A percentile compares a stretch with the other conserved stretches of the same genome.
phyloP scores from a whole-genome alignment of 2,113 vertebrate genomes.

The Bufo bufo region DNA sequence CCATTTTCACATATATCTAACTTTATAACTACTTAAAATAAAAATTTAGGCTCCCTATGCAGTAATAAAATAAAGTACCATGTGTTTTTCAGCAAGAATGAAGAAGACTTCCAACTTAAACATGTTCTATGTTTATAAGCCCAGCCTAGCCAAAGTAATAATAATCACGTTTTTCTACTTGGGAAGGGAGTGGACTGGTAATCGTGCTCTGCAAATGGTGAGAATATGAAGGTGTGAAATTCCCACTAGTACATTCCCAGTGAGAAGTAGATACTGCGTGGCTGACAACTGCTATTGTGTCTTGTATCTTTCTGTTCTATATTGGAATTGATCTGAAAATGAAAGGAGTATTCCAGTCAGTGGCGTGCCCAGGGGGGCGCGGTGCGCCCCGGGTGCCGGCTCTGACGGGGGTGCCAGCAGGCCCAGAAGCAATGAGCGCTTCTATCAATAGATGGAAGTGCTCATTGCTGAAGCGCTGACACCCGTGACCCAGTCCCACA shows the following conservation, averaged over 20 bases:
- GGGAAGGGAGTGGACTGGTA: conserved; percentile 42
- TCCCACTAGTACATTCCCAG: background rate
- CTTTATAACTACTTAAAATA: conserved; percentile 65
- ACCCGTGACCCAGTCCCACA: too few relatives aligned
- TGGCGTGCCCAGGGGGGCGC: too few relatives aligned
- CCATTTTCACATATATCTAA: conserved; percentile 65
- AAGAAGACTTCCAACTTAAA: conserved; percentile 71
- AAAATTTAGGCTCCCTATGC: conserved; percentile 60
- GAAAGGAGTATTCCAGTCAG: too few relatives aligned
- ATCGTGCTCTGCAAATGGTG: background rate
- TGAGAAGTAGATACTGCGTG: background rate
- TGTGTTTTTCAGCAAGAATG: conserved; percentile 72
- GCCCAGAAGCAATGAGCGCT: too few relatives aligned
- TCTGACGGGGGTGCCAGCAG: too few relatives aligned
- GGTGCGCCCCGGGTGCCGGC: too few relatives aligned
- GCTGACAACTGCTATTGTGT: background rate
- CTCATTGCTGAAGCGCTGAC: too few relatives aligned
- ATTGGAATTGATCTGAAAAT: too few relatives aligned
- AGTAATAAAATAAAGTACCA: conserved; percentile 65
- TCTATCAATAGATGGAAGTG: too few relatives aligned
- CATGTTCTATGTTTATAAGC: conserved; percentile 69
- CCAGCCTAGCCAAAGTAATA: conserved; percentile 61
- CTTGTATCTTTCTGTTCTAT: too few relatives aligned
- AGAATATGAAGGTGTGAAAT: background rate
- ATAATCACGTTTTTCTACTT: conserved; percentile 64